A percentile compares a stretch with the other conserved stretches of the same genome.
phyloP scores from a whole-genome alignment of 2,888 invertebrate species.

The Lepidochitona cinerea region DNA sequence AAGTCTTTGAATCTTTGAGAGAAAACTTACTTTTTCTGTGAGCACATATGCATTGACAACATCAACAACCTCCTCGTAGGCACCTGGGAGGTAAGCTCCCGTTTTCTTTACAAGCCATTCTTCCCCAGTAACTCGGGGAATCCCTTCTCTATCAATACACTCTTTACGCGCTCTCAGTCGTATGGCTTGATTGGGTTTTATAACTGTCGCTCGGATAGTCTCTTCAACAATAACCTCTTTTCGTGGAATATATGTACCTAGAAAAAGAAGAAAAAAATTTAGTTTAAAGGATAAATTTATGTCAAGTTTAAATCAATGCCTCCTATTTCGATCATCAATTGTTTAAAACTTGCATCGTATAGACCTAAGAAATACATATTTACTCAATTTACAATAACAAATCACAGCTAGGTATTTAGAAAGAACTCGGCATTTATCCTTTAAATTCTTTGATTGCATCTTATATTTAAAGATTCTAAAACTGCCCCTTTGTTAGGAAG shows the following conservation, averaged over 20 bases:
- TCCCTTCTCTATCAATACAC: conserved; percentile 66
- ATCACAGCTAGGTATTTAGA: no score
- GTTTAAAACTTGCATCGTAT: no score
- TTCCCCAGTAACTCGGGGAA: conserved; percentile 66
- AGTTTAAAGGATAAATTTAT: no score
- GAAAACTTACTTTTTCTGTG: conserved; percentile 72
- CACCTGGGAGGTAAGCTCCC: conserved; percentile 74
- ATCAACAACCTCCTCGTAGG: conserved; percentile 73
- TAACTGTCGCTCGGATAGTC: conserved; percentile 70
- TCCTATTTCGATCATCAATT: no score
- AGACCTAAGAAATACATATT: no score
- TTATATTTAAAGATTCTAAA: no score
- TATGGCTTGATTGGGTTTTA: conserved; percentile 73
- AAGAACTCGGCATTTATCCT: no score
- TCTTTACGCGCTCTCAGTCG: conserved; percentile 71
- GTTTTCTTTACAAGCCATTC: conserved; percentile 73
- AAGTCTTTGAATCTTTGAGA: no score
- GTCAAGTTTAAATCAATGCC: no score
- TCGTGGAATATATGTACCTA: conserved; percentile 73
- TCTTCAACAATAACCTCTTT: conserved; percentile 72
- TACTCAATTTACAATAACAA: no score
- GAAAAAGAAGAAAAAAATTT: not conserved
- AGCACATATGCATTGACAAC: conserved; percentile 72
- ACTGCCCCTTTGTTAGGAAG: no score
- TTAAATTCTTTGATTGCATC: no score